Evolutionary conservation across 92 coral and sea anemone genomes (phyloP), one percentile per base, ranked within the genome.

Genomic region (Umimayanthus chanpuru): DNA sequence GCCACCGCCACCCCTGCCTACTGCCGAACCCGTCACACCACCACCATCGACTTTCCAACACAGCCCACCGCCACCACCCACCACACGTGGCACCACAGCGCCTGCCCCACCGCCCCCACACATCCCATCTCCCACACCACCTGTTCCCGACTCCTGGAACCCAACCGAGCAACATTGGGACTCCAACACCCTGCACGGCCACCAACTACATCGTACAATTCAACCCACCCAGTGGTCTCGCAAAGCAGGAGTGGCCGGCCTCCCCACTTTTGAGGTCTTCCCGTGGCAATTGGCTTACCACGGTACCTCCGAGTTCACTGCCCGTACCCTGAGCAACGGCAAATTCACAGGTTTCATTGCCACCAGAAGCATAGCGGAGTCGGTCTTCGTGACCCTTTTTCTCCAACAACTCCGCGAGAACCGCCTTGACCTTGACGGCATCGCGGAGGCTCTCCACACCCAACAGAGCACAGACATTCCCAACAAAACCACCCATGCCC

Each of bases 261-360:
- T 66, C 72, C 28, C 72, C 72, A 66, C 72, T 28, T 66, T 66
- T 66, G 72, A 66, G 72, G 72, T 66, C 0, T 66, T 66, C 72
- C 72, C 72, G 72, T 66, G 72, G 72, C 72, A 66, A 66, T 66
- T 66, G 72, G 72, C 72, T 66, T 66, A 66, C 72, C 72, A 66
- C 72, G 72, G 72, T 66, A 66, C 72, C 72, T 66, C 72, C 72
- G 72, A 66, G 72, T 66, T 66, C 72, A 66, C 72, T 28, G 72
- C 72, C 72, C 72, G 72, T 66, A 66, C 72, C 72, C 72, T 66
- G 72, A 66, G 72, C 72, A 66, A 66, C 72, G 72, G 72, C 72
- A 66, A 66, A 66, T 66, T 66, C 72, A 66, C 72, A 66, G 72
- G 72, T 66, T 66, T 66, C 72, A 66, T 66, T 66, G 72, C 72